Base-by-base conservation (phyloP, 2,113 vertebrate genomes). In the Mus musculus region DNA sequence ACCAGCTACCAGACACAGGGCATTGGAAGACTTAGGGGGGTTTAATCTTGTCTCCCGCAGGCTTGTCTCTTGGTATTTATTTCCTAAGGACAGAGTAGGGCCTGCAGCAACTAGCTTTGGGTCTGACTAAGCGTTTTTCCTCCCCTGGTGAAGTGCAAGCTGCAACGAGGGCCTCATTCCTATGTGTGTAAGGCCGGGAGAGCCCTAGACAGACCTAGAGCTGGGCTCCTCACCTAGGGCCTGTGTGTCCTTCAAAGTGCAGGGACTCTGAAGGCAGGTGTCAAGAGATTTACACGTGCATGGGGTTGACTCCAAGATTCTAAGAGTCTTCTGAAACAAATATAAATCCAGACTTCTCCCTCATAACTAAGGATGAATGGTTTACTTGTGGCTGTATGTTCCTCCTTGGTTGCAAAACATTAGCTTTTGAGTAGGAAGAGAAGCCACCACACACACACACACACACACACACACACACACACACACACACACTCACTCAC, bases 101-200 rank as follows among this genome's bases (percentile, higher is more conserved):
- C 97, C 96, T 97, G 96, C 96, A 96, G 93, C 26, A 33, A 97
- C 97, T 97, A 88, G 97, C 95, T 81, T 71, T 91, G 93, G 78
- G 91, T 97, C 96, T 98, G 97, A 98, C 95, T 97, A 96, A 98
- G 97, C 93, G 11, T 0, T 97, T 95, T 84, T 65, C 61, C 26
- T 2, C 56, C 36, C 4, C 89, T 33, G 54, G 30, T 90, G 91
- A 89, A 61, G 71, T 96, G 94, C 97, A 97, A 95, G 97, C 96
- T 28, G 3, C 65, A 61, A 93, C 84, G n/a, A 78, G 75, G 88
- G 75, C 96, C 93, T 80, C 95, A 80, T 95, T 97, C 97, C 91
- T 89, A 75, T 1, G 28, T 54, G 93, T 16, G 81, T 81, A n/a
- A 95, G 95, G 56, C 88, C 63, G 0, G 8, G 81, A 86, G 90